These are phyloP conservation scores for Chlamydotis undulata DNA, from an alignment of 2,113 vertebrate species.

Conservation along the genomic window DNA sequence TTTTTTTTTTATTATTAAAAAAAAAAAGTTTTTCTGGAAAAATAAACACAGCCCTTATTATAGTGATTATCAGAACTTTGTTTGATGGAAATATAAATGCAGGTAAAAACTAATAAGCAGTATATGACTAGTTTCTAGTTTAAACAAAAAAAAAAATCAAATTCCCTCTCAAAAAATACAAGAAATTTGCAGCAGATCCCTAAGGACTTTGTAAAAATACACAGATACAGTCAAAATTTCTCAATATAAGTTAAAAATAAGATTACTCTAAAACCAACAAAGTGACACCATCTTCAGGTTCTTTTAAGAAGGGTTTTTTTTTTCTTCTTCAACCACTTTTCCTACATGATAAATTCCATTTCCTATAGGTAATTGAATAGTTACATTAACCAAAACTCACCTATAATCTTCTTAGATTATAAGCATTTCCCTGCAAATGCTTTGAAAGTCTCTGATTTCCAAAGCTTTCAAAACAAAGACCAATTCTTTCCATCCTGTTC, in stretches of 20 bases:
- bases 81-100: neutral
- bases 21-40: neutral
- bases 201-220: slow-evolving; percentile 20
- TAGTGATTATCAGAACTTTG: neutral
- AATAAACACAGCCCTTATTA: neutral
- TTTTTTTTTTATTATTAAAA: neutral
- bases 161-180: neutral
- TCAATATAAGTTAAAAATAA: slow-evolving; percentile 38
- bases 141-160: neutral
- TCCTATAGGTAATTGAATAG: slow-evolving; percentile 15
- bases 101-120: neutral
- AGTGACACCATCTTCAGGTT: neutral
- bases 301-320: neutral
- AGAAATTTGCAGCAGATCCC: neutral
- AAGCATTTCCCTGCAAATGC: slow-evolving; percentile 3
- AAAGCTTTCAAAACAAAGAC: slow-evolving; percentile 11
- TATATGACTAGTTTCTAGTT: neutral
- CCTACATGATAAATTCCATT: neutral
- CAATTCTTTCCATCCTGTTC: neutral
- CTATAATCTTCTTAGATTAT: slow-evolving; percentile 38
- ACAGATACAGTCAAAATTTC: neutral
- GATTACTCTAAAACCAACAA: neutral
- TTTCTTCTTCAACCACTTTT: neutral
- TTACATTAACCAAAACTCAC: slow-evolving; percentile 7
- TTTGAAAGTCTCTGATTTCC: slow-evolving; percentile 34